Evolutionary conservation across 2,113 vertebrate species (phyloP).

Genomic region (Xyrauchen texanus): DNA sequence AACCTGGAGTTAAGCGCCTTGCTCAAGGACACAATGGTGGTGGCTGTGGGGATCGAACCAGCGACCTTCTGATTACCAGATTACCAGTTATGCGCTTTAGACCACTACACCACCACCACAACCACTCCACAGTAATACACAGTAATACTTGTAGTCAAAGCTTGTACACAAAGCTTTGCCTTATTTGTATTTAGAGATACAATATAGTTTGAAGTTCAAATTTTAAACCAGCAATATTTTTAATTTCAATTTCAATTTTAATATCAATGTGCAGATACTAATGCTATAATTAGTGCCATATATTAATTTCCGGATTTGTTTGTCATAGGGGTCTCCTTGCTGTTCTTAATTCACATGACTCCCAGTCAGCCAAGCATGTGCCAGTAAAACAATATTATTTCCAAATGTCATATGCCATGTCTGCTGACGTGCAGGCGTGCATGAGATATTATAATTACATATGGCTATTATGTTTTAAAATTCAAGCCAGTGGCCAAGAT

Average conservation of each 20-base stretch:
- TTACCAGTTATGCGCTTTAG: too few relatives aligned
- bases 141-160: too few relatives aligned
- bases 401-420: background rate
- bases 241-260: background rate
- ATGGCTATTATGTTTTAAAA: background rate
- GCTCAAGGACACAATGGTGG: too few relatives aligned
- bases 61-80: too few relatives aligned
- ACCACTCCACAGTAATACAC: too few relatives aligned
- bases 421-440: background rate
- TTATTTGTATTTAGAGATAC: background rate
- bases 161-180: too few relatives aligned
- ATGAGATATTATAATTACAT: background rate
- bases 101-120: too few relatives aligned
- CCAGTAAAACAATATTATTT: background rate
- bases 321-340: background rate
- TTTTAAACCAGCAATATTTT: background rate
- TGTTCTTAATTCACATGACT: background rate
- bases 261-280: background rate
- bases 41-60: too few relatives aligned
- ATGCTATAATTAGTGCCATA: slow-evolving; percentile 11
- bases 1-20: too few relatives aligned
- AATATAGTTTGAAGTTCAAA: too few relatives aligned
- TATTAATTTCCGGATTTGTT: slow-evolving; percentile 20
- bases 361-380: background rate
- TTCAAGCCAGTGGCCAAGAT: background rate